These are phyloP conservation scores for Dinomys branickii DNA, from an alignment of 2,113 vertebrate species.

Conservation along the genomic window DNA sequence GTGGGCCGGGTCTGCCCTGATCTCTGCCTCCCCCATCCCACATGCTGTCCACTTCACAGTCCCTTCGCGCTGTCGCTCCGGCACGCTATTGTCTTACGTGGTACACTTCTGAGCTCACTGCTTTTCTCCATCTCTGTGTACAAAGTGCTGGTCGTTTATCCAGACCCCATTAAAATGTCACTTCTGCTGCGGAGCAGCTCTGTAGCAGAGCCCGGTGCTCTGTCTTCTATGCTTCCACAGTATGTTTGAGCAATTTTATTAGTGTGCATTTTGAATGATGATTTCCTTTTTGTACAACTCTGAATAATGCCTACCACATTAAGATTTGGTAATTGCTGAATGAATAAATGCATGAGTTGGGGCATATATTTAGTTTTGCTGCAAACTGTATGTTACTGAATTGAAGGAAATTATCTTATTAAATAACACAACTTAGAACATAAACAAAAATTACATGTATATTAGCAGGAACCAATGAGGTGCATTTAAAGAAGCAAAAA, in stretches of 20 bases:
- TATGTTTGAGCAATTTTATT: not conserved
- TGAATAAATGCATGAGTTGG: slow-evolving; percentile 42
- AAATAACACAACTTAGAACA: not conserved
- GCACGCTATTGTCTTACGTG: not conserved
- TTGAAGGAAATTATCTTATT: slow-evolving; percentile 39
- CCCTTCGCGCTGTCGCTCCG: not conserved
- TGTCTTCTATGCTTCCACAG: not conserved
- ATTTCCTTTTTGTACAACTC: not conserved
- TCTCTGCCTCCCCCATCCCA: not conserved
- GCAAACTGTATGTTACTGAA: not conserved
- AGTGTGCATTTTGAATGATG: not conserved
- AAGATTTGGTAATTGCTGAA: not conserved
- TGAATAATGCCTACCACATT: not conserved
- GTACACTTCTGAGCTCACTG: accelerated
- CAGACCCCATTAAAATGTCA: not conserved
- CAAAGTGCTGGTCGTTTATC: not conserved
- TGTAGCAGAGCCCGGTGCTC: not conserved
- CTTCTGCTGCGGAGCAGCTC: not conserved
- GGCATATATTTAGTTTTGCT: slow-evolving; percentile 18
- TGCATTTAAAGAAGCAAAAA: not conserved
- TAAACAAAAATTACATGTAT: not conserved
- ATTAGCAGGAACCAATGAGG: not conserved
- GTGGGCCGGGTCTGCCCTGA: too few relatives aligned
- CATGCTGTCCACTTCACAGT: too few relatives aligned
- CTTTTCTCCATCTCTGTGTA: not conserved